These are phyloP conservation scores for Lutjanus erythropterus DNA, from an alignment of 2,113 vertebrate species.

Conservation along the genomic window DNA sequence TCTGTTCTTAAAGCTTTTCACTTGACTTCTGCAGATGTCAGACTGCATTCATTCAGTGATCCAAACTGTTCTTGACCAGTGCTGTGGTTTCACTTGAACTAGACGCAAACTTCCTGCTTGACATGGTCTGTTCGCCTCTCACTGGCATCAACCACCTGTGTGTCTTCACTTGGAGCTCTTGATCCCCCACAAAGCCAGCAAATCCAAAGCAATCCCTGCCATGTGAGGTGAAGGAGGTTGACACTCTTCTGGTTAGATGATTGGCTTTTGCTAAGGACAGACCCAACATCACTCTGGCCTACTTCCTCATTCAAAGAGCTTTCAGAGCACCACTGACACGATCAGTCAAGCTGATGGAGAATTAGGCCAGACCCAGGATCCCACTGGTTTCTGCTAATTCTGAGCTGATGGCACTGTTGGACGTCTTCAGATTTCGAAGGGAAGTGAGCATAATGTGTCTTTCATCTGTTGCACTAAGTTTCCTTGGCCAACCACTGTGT, in stretches of 20 bases:
- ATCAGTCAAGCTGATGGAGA: neutral
- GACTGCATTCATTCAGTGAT: neutral
- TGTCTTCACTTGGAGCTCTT: slow-evolving; percentile 8
- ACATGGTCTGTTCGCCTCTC: neutral
- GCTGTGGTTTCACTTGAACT: neutral
- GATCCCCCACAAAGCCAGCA: slow-evolving; percentile 43
- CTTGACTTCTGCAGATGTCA: neutral
- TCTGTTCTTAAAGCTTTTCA: neutral
- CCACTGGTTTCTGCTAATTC: neutral
- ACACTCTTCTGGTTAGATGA: neutral
- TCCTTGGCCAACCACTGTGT: no score
- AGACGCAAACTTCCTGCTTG: slow-evolving; percentile 6
- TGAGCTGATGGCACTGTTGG: neutral
- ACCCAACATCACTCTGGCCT: neutral
- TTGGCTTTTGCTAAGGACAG: neutral
- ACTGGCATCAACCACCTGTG: slow-evolving; percentile 14
- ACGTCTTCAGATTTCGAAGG: no score
- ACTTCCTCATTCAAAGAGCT: neutral
- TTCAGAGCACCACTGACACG: neutral
- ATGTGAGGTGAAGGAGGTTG: neutral
- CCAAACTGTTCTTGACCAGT: neutral
- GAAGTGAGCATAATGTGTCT: no score
- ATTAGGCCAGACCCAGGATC: neutral
- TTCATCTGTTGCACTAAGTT: no score
- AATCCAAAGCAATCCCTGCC: slow-evolving; percentile 19